phyloP scores from a whole-genome alignment of 2,113 vertebrate species.

The Struthidea cinerea region DNA sequence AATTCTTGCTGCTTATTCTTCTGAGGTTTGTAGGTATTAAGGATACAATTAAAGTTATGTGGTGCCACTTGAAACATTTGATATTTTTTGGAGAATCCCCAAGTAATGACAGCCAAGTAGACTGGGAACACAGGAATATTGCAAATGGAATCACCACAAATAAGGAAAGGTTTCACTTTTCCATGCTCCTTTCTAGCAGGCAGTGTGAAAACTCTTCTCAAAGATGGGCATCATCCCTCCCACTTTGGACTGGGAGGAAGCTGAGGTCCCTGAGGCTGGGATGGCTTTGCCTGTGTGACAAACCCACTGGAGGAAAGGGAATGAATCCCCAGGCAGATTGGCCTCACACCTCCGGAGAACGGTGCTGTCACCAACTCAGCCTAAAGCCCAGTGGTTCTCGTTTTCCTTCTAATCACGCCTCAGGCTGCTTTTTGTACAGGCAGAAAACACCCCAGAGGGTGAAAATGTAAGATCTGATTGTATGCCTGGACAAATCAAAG shows the following conservation, averaged over 20 bases:
- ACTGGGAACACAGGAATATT: not conserved
- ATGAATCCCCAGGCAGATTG: not conserved
- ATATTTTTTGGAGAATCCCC: not conserved
- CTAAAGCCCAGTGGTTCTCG: not conserved
- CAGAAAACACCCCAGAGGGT: not conserved
- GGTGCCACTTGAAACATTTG: not conserved
- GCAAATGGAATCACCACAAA: not conserved
- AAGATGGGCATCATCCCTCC: not conserved
- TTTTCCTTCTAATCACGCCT: not conserved
- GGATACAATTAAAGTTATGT: not conserved
- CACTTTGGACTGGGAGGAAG: not conserved
- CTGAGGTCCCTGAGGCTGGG: not conserved
- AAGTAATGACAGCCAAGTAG: not conserved
- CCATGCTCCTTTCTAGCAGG: not conserved
- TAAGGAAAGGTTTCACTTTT: not conserved
- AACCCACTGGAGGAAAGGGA: not conserved
- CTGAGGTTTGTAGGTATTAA: not conserved
- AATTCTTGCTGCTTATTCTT: not conserved
- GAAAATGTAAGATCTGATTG: not conserved
- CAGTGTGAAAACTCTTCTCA: not conserved
- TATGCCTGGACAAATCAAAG: not conserved
- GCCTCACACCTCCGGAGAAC: not conserved
- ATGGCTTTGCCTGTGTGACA: not conserved
- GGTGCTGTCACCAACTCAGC: not conserved
- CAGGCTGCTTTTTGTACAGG: not conserved